phyloP scores from a whole-genome alignment of 2,888 invertebrate genomes.

The Philonicus albiceps region DNA sequence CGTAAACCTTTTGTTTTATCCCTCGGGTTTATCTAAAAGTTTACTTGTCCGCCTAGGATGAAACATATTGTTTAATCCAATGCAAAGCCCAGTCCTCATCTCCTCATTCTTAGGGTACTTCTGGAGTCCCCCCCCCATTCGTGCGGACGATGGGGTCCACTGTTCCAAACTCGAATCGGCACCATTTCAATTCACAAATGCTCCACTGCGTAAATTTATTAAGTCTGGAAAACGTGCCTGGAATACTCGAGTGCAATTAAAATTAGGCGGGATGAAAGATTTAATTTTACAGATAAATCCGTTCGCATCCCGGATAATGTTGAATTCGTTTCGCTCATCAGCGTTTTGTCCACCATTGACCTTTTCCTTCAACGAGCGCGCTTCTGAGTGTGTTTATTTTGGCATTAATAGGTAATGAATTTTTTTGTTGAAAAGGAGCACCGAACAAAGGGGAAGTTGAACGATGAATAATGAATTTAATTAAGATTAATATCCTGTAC shows the following conservation, averaged over 20 bases:
- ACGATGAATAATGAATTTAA: conserved; percentile 1
- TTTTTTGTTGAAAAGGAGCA: neutral
- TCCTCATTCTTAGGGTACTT: neutral
- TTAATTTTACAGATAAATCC: conserved; percentile 28
- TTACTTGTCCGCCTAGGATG: neutral
- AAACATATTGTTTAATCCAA: conserved; percentile 21
- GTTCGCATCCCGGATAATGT: conserved; percentile 2
- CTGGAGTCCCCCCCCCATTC: neutral
- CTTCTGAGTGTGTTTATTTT: neutral
- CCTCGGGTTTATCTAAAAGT: conserved; percentile 14
- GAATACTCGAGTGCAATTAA: conserved; percentile 36
- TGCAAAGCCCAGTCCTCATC: neutral
- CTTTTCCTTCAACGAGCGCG: neutral
- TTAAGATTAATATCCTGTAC: neutral
- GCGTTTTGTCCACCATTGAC: neutral
- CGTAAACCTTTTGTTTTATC: conserved; percentile 20
- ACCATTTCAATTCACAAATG: conserved; percentile 24
- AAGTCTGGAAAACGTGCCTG: conserved; percentile 9
- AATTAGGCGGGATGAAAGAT: conserved; percentile 22
- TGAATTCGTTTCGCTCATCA: neutral
- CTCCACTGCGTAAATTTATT: conserved; percentile 27
- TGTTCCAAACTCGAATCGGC: neutral
- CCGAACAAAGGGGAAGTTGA: neutral
- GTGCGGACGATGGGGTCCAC: neutral
- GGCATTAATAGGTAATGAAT: neutral